Evolutionary conservation across 64 coral and sea anemone genomes (phyloP).

Genomic region (Actinia equina): DNA sequence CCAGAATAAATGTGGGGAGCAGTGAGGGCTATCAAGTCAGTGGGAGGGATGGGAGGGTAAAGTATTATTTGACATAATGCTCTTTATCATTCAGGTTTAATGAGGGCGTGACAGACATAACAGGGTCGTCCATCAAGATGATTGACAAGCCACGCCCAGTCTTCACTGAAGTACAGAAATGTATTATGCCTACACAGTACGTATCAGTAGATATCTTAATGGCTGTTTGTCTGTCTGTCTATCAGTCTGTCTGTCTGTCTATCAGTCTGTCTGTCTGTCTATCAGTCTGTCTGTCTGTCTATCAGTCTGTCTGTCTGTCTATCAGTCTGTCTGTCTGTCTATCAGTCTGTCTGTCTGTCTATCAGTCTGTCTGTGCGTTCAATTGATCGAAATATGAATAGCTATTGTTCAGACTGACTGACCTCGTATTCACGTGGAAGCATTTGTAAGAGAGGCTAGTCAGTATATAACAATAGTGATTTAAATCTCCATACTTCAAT

Average conservation of each 20-base stretch:
- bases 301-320: neutral
- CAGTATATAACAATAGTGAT: no score
- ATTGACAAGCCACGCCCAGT: constrained; percentile 66
- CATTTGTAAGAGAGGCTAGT: no score
- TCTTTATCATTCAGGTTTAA: constrained; percentile 50
- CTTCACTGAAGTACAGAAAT: constrained; percentile 78
- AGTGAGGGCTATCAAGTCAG: no score
- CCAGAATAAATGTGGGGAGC: no score
- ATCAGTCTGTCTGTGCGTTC: neutral
- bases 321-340: neutral
- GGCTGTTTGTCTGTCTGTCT: neutral
- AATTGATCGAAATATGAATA: no score
- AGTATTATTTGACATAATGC: neutral
- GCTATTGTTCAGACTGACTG: no score
- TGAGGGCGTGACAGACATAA: constrained; percentile 94
- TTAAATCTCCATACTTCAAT: no score
- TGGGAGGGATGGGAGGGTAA: neutral
- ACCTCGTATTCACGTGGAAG: no score
- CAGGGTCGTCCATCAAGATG: constrained; percentile 79
- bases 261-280: neutral
- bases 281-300: neutral
- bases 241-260: neutral
- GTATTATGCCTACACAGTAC: constrained; percentile 90
- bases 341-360: neutral
- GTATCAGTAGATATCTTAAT: neutral